Evolutionary conservation across 1,140 invertebrate species (phyloP), one percentile per base, ranked within the genome.

Genomic region (Listronotus oregonensis): DNA sequence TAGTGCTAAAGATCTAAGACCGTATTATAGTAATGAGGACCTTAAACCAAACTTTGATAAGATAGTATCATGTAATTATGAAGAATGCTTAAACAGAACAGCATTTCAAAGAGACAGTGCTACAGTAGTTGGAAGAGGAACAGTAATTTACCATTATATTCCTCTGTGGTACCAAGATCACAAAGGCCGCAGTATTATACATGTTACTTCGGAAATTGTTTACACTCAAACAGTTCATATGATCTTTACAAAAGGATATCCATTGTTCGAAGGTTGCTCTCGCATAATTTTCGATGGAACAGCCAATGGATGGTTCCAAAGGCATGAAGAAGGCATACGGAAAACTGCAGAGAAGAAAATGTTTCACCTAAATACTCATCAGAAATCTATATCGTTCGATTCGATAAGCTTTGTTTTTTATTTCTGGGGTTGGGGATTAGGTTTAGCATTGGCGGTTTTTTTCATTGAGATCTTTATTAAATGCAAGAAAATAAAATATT

Each of bases 51-150:
- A 37, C 11, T 37, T 37, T 37, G 11, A 18, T n/a, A 4, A 6
- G 5, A 10, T 18, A 1, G 6, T 27, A 21, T 11, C 9, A 3
- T 50, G 47, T 31, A 50, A 12, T 31, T 17, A 50, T 27, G 12
- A n/a, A 18, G 47, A 7, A 18, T 50, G 47, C 12, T 21, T 21
- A 18, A 50, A 50, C 8, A 2, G 47, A 27, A 50, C 47, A 4
- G 47, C 47, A n/a, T 50, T 50, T n/a, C 17, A 50, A 50, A 50
- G 11, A 31, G 47, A 50, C 18, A 31, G 15, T 21, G 47, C 21
- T 3, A 8, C n/a, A 50, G 8, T 21, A 50, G 12, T 31, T 15
- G 21, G 8, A n/a, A 31, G n/a, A 31, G 18, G 9, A 21, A 8
- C n/a, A 17, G 5, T 8, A 3, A 27, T 11, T 5, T 31, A 4